Base-by-base conservation (phyloP, 2,797 vertebrate species). In the Philypnodon macrostomus region DNA sequence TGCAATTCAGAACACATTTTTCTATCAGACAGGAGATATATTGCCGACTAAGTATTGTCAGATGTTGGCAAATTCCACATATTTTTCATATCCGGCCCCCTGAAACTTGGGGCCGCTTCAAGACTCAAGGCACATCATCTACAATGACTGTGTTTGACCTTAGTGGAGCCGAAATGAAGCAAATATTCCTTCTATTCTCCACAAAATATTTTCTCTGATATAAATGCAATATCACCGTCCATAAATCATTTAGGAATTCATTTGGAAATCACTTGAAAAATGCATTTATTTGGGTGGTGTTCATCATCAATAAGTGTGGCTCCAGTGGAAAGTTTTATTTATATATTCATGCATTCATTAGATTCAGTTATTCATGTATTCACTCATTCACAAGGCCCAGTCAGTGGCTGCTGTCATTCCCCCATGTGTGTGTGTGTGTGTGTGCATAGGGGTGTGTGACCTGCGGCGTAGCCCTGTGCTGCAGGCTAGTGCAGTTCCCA, bases 331-430 rank as follows among this genome's bases (percentile, higher is more conserved):
- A 75, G 74, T 81, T 83, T 74, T 85, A 82, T 85, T 87, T 83
- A 86, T 86, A 73, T 80, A 88, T 88, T 86, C 83, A 86, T 85
- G 68, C 75, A 87, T 88, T 84, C 83, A 86, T 73, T 83, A 75
- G 74, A 86, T 85, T 85, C 84, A 88, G 86, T 87, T 89, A 88
- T 89, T 89, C 88, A 87, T 90, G 76, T 86, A 89, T 90, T 89
- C 87, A 88, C 84, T 85, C 85, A 85, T 88, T 84, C 87, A 90
- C 88, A 84, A 81, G 84, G 75, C 79, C n/a, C n/a, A n/a, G n/a
- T n/a, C n/a, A 51, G 71, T 70, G 67, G 73, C 70, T 69, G 58
- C 73, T 49, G 16, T 79, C 71, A 67, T 66, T 66, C 67, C 53
- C 40, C 21, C 7, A 73, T 55, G 47, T 39, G 51, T 60, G 50